Conservation (phyloP, 2,797 vertebrate species). For the Anguilla anguilla region DNA sequence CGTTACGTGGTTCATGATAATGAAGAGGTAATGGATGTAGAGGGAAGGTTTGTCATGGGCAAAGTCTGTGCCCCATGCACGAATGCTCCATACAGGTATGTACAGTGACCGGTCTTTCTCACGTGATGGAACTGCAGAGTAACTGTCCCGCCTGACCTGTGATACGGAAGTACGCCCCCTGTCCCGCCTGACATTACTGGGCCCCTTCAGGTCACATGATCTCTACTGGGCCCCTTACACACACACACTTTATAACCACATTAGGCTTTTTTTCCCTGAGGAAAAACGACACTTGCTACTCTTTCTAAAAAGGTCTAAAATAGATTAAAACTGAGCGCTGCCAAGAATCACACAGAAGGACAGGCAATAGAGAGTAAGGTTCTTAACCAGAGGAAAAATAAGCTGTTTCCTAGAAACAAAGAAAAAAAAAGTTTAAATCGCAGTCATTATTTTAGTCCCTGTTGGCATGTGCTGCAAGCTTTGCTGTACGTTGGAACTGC, state of each 20-base stretch:
- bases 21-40: constrained; percentile 10
- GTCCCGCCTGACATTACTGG: not conserved
- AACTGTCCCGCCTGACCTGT: not conserved
- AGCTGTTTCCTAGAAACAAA: not conserved
- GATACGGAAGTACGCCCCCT: not conserved
- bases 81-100: not conserved
- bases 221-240: not conserved
- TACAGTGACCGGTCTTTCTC: not conserved
- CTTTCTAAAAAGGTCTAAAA: constrained; percentile 18
- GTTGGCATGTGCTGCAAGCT: not conserved
- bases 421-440: not conserved
- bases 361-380: not conserved
- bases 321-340: constrained; percentile 3
- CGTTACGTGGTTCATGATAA: not conserved
- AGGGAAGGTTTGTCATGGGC: constrained; percentile 9
- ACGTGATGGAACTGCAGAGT: not conserved
- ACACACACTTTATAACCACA: not conserved
- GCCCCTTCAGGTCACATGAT: not conserved
- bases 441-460: not conserved
- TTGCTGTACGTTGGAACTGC: not conserved
- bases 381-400: not conserved
- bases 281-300: constrained; percentile 2
- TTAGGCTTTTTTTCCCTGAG: not conserved
- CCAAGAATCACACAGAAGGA: constrained; percentile 8
- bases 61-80: not conserved